phyloP scores from a whole-genome alignment of 2,888 invertebrate genomes.

The Diadromus collaris region DNA sequence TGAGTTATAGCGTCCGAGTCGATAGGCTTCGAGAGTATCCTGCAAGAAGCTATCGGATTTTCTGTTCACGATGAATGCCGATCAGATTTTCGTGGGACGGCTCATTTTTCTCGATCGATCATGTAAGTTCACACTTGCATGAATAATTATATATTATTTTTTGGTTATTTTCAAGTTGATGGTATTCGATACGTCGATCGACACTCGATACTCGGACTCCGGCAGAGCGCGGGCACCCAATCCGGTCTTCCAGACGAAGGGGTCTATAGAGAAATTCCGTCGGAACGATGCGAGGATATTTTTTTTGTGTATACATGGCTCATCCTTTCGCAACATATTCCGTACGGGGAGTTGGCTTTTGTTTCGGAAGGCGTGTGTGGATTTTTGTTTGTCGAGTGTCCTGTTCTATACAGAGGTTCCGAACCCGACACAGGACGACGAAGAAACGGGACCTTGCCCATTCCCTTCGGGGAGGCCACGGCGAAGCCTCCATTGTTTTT shows the following conservation, averaged over 20 bases:
- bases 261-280: conserved; percentile 32
- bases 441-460: conserved; percentile 54
- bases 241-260: conserved; percentile 53
- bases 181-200: conserved; percentile 54
- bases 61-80: conserved; percentile 8
- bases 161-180: background rate
- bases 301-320: conserved; percentile 8
- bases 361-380: conserved; percentile 6
- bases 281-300: conserved; percentile 19
- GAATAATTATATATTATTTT: conserved; percentile 3
- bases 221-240: conserved; percentile 29
- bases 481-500: conserved; percentile 70
- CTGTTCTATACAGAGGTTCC: conserved; percentile 15
- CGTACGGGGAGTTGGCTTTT: conserved; percentile 9
- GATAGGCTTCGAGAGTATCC: background rate
- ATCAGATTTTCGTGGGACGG: conserved; percentile 28
- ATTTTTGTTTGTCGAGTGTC: conserved; percentile 26
- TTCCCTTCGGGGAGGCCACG: conserved; percentile 30
- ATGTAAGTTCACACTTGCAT: conserved; percentile 22
- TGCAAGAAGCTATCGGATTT: conserved; percentile 21
- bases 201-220: conserved; percentile 49
- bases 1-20: conserved; percentile 12
- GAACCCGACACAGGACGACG: conserved; percentile 10
- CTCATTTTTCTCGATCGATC: conserved; percentile 27
- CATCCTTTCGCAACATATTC: conserved; percentile 23